A percentile compares a stretch with the other conserved stretches of the same genome.
phyloP scores from a whole-genome alignment of 2,797 vertebrate genomes.

The Thunnus albacares region DNA sequence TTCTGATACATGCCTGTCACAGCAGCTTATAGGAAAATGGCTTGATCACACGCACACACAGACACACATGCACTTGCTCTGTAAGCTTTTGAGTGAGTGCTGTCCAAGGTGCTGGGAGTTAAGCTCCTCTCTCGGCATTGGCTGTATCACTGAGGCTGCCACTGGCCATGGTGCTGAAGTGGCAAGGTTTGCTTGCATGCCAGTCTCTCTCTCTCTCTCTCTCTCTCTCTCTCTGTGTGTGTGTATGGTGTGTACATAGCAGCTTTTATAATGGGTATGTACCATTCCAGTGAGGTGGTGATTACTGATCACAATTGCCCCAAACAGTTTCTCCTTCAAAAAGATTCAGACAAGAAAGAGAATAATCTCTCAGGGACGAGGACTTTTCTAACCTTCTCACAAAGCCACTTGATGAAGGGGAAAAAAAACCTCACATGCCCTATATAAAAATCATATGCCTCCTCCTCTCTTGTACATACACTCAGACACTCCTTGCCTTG shows the following conservation, averaged over 20 bases:
- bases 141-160: conserved; percentile 59
- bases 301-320: conserved; percentile 48
- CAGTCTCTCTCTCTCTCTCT: conserved; percentile 14
- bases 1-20: conserved; percentile 45
- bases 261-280: conserved; percentile 56
- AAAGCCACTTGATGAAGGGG: conserved; percentile 29
- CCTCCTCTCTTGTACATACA: not conserved
- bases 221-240: conserved; percentile 11
- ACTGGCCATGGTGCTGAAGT: conserved; percentile 70
- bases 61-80: conserved; percentile 46
- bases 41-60: conserved; percentile 18
- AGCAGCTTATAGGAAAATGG: conserved; percentile 53
- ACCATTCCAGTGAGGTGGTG: conserved; percentile 37
- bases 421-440: not conserved
- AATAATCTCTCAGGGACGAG: conserved; percentile 42
- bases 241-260: conserved; percentile 19
- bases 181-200: conserved; percentile 30
- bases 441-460: not conserved
- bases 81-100: conserved; percentile 65
- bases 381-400: conserved; percentile 49
- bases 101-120: conserved; percentile 76
- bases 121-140: conserved; percentile 69
- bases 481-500: not conserved
- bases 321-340: conserved; percentile 51
- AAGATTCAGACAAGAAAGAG: conserved; percentile 34